Base-by-base conservation (phyloP, 1,140 invertebrate genomes). In the Bicyclus anynana region DNA sequence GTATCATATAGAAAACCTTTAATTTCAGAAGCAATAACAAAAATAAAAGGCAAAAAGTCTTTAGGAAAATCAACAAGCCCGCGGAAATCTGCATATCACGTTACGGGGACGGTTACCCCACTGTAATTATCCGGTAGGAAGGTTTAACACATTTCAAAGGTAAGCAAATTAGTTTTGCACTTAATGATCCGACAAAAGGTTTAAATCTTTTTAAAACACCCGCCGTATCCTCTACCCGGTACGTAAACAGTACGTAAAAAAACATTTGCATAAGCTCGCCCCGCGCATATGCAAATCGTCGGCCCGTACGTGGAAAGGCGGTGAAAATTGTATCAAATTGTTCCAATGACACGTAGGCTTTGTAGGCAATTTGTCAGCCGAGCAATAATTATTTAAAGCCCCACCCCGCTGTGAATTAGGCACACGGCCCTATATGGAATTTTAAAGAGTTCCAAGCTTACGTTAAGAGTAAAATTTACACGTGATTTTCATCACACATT, bases 301-400 rank as follows among this genome's bases (percentile, higher is more conserved):
- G 73, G 73, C 74, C 82, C 77, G 74, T 77, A 68, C 70, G 71
- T 75, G 74, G 72, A 77, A 80, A 83, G 69, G 72, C 73, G 74
- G 72, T 73, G 82, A 78, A 83, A 85, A 87, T 87, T 85, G 81
- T 86, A 88, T 86, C 83, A 86, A 86, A 88, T 88, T 86, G 77
- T 82, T 69, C 60, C 71, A 73, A 69, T 74, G 80, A 84, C 84
- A 84, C 72, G 77, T 78, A 77, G 74, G 76, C 79, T 87, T 83
- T 77, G 65, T 62, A 70, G 77, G 77, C 80, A 84, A 86, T 86
- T 86, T 86, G 79, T 88, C 81, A 84, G 77, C 67, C 70, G 77
- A 73, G 72, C 76, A 77, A 82, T 84, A 81, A 87, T 87, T 86
- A 80, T 82, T 82, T 80, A 51, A 62, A 77, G 69, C 71, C 61